Percentiles rank a stretch among this genome's conserved stretches.
phyloP scores from a whole-genome alignment of 2,888 invertebrate genomes.

The Odontomyia ornata region DNA sequence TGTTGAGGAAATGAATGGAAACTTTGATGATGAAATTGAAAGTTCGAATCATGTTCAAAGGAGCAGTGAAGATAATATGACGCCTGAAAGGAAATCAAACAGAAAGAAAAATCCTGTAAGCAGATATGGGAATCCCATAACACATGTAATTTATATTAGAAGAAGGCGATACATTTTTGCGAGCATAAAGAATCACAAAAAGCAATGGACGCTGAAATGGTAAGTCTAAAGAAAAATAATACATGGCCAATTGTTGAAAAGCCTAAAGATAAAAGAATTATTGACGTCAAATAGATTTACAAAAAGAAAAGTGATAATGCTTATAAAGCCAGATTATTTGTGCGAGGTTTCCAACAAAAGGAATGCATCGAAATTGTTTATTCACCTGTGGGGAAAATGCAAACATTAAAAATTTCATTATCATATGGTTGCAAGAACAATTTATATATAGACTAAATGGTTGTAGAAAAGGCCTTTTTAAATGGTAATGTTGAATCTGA shows the following conservation, averaged over 20 bases:
- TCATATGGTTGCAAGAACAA: slow-evolving; percentile 52
- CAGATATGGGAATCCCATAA: slow-evolving; percentile 49
- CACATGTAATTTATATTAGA: slow-evolving; percentile 53
- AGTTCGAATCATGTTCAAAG: no score
- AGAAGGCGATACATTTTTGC: slow-evolving; percentile 55
- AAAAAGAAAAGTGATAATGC: slow-evolving; percentile 52
- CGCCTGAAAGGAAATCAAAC: slow-evolving; percentile 10
- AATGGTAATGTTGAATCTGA: slow-evolving; percentile 49
- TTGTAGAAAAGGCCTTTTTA: slow-evolving; percentile 54
- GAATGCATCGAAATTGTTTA: slow-evolving; percentile 41
- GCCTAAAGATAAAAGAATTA: slow-evolving; percentile 53
- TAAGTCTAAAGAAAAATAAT: slow-evolving; percentile 54
- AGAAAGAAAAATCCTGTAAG: slow-evolving; percentile 46
- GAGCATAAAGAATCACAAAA: slow-evolving; percentile 50
- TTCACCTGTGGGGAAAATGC: slow-evolving; percentile 52
- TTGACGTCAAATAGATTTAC: slow-evolving; percentile 55
- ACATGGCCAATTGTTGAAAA: slow-evolving; percentile 54
- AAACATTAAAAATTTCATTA: slow-evolving; percentile 55
- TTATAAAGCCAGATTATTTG: slow-evolving; percentile 50
- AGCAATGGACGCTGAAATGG: slow-evolving; percentile 56
- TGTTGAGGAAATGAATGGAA: slow-evolving; percentile 32
- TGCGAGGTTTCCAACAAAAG: slow-evolving; percentile 45
- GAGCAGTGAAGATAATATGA: neutral
- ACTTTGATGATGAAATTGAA: slow-evolving; percentile 41
- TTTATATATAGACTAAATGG: slow-evolving; percentile 19